Base-by-base conservation (phyloP, 2,797 vertebrate species). In the Scarus forsteni region DNA sequence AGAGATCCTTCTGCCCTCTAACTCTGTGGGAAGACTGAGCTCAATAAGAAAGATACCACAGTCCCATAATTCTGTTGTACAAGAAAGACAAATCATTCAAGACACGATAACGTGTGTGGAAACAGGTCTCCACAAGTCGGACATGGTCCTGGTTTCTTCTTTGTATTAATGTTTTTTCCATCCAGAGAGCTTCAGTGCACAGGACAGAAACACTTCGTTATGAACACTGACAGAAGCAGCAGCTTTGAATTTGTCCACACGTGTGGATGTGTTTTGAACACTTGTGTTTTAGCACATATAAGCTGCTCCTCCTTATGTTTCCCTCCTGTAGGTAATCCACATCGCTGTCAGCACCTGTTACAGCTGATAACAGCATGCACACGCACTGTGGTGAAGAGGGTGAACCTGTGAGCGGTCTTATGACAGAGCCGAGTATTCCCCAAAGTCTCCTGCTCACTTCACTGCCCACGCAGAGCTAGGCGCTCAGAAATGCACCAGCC, bases 341-440 rank as follows among this genome's bases (percentile, higher is more conserved):
- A 78, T 62, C 14, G n/a, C 45, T 60, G 70, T 67, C 36, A 57
- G 52, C 56, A 64, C 74, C 73, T 65, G 40, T 81, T 45, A 64
- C 14, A 67, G 46, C 38, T 53, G 38, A 70, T 53, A 77, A 62
- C 39, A 70, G 52, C 46, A 12, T 16, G 48, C 57, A 48, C 27
- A 54, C 18, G 61, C 19, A 48, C 64, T 34, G 50, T 11, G 10
- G 44, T 14, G 51, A 44, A 60, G 64, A 64, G 57, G 50, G 36
- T 55, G 62, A 60, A 58, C 14, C 69, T 55, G 40, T 45, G 56
- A 38, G 44, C 34, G 52, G 51, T 55, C 75, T 62, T 53, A 54
- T 67, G 75, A 72, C 69, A 76, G 52, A 39, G 9, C 7, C 50
- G 56, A 68, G 66, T 43, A 60, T 52, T 62, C 70, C 75, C 59